phyloP scores from a whole-genome alignment of 2,888 invertebrate genomes.

The Dolichopus griseipennis region DNA sequence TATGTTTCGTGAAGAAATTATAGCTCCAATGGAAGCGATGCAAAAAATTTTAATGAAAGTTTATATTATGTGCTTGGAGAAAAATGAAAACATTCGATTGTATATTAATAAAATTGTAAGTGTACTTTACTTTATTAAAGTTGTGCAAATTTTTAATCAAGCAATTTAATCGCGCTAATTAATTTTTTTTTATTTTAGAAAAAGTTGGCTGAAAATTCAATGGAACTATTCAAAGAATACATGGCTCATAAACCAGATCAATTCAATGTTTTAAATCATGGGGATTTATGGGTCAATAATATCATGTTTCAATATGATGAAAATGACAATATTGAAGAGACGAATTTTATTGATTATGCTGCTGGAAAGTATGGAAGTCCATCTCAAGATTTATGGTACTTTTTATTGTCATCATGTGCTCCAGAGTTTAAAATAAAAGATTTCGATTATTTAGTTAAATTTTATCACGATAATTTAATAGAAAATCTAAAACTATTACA shows the following conservation, averaged over 20 bases:
- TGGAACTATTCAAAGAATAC: slow-evolving; percentile 13
- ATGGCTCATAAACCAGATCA: slow-evolving; percentile 23
- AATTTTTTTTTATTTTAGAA: slow-evolving; percentile 12
- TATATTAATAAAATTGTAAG: slow-evolving; percentile 26
- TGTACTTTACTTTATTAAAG: no score
- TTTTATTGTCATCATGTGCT: slow-evolving; percentile 34
- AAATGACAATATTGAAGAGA: slow-evolving; percentile 30
- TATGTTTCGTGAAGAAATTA: slow-evolving; percentile 13
- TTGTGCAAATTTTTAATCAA: no score
- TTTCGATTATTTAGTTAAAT: slow-evolving; percentile 34
- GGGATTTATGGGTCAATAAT: slow-evolving; percentile 37
- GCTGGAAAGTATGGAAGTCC: slow-evolving; percentile 29
- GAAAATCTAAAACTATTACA: slow-evolving; percentile 28
- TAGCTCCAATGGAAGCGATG: slow-evolving; percentile 24
- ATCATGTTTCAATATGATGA: slow-evolving; percentile 31
- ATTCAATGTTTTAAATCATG: slow-evolving; percentile 34
- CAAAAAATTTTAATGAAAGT: slow-evolving; percentile 18
- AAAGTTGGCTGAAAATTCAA: slow-evolving; percentile 21
- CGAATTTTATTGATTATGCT: slow-evolving; percentile 35
- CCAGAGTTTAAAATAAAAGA: slow-evolving; percentile 31
- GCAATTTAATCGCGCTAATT: no score
- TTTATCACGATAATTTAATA: slow-evolving; percentile 32
- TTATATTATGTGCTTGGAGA: slow-evolving; percentile 17
- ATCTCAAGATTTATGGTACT: slow-evolving; percentile 32
- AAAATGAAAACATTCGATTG: slow-evolving; percentile 22